Evolutionary conservation across 2,888 invertebrate genomes (phyloP), one percentile per base, ranked within the genome.

Genomic region (Sarcophaga carnaria): DNA sequence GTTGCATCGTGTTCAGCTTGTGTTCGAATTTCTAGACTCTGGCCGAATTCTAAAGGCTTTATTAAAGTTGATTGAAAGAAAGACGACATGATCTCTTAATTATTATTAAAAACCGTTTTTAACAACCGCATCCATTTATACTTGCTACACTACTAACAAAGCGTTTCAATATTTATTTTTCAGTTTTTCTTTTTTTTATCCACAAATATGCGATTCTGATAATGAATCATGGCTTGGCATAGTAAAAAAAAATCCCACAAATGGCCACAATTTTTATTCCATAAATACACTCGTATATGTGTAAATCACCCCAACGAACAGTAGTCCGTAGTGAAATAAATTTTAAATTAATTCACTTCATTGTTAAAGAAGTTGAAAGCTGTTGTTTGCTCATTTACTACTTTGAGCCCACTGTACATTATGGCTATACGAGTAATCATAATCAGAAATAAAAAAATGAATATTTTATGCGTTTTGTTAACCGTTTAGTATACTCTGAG

Each of bases 1-100:
- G 64, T 69, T 2, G 74, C 86, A 60, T 87, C 83, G 6, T 22
- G n/a, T 27, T 87, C 83, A 17, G 83, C 83, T 64, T 78, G 22
- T 4, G 83, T 78, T 66, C 80, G 75, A 20, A 87, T 83, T 14
- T 75, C 66, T 25, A 87, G 78, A 66, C 66, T 20, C 10, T 87
- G 86, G 2, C 86, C 86, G 71, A 87, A 81, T 22, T 78, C 59
- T 47, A 87, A 75, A 79, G 69, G 27, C 60, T 66, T 62, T 27
- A 80, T 60, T 54, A 87, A 66, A 67, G 74, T 81, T 8, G 83
- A 59, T 75, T 87, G 80, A 77, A 87, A 87, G 67, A 87, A 62
- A 60, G 78, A 77, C 37, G 81, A 80, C 86, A 87, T 87, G 37
- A 3, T 70, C 49, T 37, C n/a, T 71, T 4, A 49, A 63, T 14